phyloP scores from a whole-genome alignment of 2,888 invertebrate genomes.

The Amphipyra berbera region DNA sequence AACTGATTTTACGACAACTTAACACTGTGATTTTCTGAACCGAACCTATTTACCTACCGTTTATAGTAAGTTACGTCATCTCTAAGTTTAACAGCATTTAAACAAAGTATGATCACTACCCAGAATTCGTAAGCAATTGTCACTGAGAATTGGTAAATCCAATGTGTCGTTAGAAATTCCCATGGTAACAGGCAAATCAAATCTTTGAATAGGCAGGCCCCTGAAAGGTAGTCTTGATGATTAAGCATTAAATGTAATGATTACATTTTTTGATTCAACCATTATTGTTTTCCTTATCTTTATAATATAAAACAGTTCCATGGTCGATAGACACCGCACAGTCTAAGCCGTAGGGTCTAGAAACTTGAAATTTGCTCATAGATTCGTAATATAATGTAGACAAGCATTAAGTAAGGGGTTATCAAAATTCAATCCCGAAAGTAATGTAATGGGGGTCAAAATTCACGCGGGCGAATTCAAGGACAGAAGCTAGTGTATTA shows the following conservation, averaged over 20 bases:
- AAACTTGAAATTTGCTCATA: too few species aligned
- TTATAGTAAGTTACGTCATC: slow-evolving; percentile 35
- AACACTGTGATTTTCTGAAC: slow-evolving; percentile 13
- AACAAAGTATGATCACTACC: slow-evolving; percentile 23
- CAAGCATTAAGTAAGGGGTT: too few species aligned
- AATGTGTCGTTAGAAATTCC: slow-evolving; percentile 25
- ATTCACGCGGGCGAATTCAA: too few species aligned
- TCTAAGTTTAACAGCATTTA: slow-evolving; percentile 15
- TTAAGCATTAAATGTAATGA: neutral
- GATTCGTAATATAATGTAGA: too few species aligned
- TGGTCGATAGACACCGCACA: too few species aligned
- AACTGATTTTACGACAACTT: neutral
- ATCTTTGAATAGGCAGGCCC: neutral
- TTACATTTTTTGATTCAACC: too few species aligned
- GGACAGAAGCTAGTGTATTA: too few species aligned
- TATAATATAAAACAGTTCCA: too few species aligned
- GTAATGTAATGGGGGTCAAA: too few species aligned
- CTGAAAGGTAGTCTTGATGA: slow-evolving; percentile 1
- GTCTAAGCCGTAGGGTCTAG: too few species aligned
- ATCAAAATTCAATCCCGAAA: too few species aligned
- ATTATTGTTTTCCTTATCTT: too few species aligned
- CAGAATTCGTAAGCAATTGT: slow-evolving; percentile 39
- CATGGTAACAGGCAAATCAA: neutral
- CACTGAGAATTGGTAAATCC: slow-evolving; percentile 27
- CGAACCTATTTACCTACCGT: neutral